Evolutionary conservation across 2,113 vertebrate genomes (phyloP), one percentile per base, ranked within the genome.

Genomic region (Sula dactylatra): DNA sequence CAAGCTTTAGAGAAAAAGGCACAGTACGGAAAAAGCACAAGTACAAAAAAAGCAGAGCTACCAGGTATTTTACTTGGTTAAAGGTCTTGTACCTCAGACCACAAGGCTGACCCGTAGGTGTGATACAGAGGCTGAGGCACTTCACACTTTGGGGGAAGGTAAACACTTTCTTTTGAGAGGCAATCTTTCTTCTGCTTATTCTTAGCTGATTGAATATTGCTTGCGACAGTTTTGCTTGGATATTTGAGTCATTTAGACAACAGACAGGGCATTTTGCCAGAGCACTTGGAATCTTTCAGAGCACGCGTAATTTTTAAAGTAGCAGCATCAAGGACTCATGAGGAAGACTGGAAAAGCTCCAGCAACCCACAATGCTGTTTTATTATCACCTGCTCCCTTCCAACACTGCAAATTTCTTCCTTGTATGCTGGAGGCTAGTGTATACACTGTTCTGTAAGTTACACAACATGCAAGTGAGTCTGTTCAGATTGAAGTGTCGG

Each of bases 291-390:
- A 90, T 86, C 70, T 77, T 80, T 62, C 74, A 84, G 45, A 94
- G 49, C 31, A 93, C 17, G 47, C 66, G 94, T 70, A 67, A 91
- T 90, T 96, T 93, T 87, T 85, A 62, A 96, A 95, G 95, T 69
- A 95, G 94, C 78, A 95, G 91, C 82, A 96, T 81, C 89, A 91
- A 91, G 62, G 71, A 59, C 83, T 87, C 76, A 44, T 27, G 20
- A 88, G 81, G 73, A 94, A 91, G 84, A 72, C 38, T 94, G 95
- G 93, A 94, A 82, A 85, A 91, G 65, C 47, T 94, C 94, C 95
- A 97, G 86, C 59, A 92, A 71, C 17, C 56, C 92, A 93, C 80
- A 86, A 65, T 29, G 69, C 69, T 89, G 56, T 44, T 93, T 84
- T 72, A 86, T 91, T 92, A 88, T 32, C 80, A 91, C 64, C 76